Evolutionary conservation across 2,113 vertebrate genomes (phyloP).

Genomic region (Paradoxurus hermaphroditus): DNA sequence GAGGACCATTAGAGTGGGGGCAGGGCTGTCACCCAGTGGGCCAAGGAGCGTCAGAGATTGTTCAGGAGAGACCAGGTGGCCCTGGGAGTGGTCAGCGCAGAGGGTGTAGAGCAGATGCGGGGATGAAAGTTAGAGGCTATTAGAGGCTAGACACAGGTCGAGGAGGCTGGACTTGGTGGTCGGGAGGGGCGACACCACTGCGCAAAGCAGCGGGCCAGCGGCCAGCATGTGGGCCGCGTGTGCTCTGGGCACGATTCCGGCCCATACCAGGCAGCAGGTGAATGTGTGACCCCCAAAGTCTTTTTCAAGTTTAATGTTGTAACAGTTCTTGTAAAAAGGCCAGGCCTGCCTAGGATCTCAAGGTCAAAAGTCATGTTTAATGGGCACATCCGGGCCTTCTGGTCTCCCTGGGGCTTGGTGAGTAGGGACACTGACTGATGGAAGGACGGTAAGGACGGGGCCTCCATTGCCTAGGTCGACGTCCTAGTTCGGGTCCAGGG

Average conservation of each 20-base stretch:
- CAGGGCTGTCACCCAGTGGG: neutral
- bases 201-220: neutral
- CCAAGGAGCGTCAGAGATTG: neutral
- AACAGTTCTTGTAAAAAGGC: neutral
- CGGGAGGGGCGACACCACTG: fast-evolving
- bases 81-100: neutral
- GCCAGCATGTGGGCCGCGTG: fast-evolving
- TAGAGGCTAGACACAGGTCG: no score
- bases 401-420: neutral
- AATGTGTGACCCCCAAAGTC: neutral
- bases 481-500: neutral
- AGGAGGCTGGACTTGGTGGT: no score
- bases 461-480: no score
- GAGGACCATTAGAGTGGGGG: neutral
- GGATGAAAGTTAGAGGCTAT: neutral
- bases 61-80: neutral
- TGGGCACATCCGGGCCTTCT: neutral
- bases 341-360: neutral
- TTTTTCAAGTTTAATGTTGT: neutral
- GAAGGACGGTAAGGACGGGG: neutral
- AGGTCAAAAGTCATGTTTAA: neutral
- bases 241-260: neutral
- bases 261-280: neutral
- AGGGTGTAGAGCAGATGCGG: neutral
- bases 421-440: neutral